phyloP scores from a whole-genome alignment of 2,888 invertebrate genomes.

The Mimas tiliae region DNA sequence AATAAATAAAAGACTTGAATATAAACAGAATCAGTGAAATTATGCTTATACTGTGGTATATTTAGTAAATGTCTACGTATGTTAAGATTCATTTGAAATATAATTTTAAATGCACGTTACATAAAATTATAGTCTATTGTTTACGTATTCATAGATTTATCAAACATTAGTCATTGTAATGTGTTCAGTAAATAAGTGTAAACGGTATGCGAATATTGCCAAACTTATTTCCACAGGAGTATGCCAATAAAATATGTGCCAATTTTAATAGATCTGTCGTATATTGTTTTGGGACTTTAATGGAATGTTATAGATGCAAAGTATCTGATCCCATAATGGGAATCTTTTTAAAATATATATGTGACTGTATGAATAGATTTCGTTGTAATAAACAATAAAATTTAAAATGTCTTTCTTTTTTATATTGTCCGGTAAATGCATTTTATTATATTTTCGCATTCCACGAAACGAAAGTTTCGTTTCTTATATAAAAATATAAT shows the following conservation, averaged over 20 bases:
- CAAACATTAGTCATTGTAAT: constrained; percentile 62
- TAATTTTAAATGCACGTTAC: constrained; percentile 34
- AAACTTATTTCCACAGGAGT: neutral
- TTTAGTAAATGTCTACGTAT: constrained; percentile 63
- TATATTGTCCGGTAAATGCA: neutral
- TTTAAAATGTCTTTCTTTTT: constrained; percentile 32
- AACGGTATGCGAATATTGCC: constrained; percentile 15
- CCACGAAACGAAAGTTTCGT: too few species aligned
- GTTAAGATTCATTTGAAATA: constrained; percentile 44
- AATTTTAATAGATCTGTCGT: constrained; percentile 12
- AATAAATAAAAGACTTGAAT: constrained; percentile 78
- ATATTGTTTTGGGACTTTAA: constrained; percentile 12
- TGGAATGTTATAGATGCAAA: constrained; percentile 26
- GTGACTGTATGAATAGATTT: constrained; percentile 79
- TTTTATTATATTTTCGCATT: too few species aligned
- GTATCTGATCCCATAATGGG: constrained; percentile 12
- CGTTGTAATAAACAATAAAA: constrained; percentile 74
- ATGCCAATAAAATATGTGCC: constrained; percentile 18
- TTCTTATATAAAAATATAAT: too few species aligned
- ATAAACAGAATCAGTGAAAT: constrained; percentile 64
- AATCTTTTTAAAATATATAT: constrained; percentile 62
- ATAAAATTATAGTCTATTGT: constrained; percentile 41
- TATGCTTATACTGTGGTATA: constrained; percentile 74
- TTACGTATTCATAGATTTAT: constrained; percentile 61
- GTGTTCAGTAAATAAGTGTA: constrained; percentile 70